Evolutionary conservation across 2,888 invertebrate genomes (phyloP).

Genomic region (Phalera bucephala): DNA sequence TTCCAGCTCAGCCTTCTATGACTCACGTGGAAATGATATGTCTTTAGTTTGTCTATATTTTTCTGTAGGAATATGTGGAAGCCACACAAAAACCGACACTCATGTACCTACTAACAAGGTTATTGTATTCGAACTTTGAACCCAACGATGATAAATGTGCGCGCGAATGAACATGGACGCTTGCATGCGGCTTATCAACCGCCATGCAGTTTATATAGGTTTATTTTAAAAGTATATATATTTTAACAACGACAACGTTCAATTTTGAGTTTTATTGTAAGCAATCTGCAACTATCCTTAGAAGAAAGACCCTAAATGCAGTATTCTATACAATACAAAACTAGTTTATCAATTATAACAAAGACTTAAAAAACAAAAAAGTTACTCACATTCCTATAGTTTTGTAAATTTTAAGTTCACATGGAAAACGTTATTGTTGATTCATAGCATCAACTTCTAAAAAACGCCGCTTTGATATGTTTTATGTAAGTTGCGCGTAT

Average conservation of each 20-base stretch:
- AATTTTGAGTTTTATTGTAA: too few relatives aligned
- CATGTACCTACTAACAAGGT: slow-evolving; percentile 34
- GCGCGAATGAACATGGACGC: slow-evolving; percentile 45
- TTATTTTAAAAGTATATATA: slow-evolving; percentile 3
- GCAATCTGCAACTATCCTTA: too few relatives aligned
- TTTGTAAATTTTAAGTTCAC: too few relatives aligned
- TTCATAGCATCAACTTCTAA: too few relatives aligned
- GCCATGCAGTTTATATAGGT: slow-evolving; percentile 21
- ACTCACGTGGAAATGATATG: slow-evolving; percentile 1
- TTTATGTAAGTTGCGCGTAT: too few relatives aligned
- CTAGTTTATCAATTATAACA: too few relatives aligned
- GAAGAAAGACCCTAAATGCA: too few relatives aligned
- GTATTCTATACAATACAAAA: too few relatives aligned
- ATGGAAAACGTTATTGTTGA: too few relatives aligned
- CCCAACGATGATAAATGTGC: slow-evolving; percentile 62
- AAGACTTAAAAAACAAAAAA: too few relatives aligned
- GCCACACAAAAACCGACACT: slow-evolving; percentile 31
- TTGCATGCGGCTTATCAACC: slow-evolving; percentile 63
- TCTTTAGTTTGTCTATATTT: slow-evolving; percentile 13
- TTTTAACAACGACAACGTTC: slow-evolving; percentile 1
- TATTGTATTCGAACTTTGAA: slow-evolving; percentile 68
- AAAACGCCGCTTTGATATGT: too few relatives aligned
- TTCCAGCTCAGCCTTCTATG: neutral
- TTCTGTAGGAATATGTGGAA: slow-evolving; percentile 4
- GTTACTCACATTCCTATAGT: too few relatives aligned